Percentiles rank a stretch among this genome's conserved stretches.
Evolutionary conservation across 1,140 invertebrate species (phyloP).

Genomic region (Conopomorpha cramerella): DNA sequence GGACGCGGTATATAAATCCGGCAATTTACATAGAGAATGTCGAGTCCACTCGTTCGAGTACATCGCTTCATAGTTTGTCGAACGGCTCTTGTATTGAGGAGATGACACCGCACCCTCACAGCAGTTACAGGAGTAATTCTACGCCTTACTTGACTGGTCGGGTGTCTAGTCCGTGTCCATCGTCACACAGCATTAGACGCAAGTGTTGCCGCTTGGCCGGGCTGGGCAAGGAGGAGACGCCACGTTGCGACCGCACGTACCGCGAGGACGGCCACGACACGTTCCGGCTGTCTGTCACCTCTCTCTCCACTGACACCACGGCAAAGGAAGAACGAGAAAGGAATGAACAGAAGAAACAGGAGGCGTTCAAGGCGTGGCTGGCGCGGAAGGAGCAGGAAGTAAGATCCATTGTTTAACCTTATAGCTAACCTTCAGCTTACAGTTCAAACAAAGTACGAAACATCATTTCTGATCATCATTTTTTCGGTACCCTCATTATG

Average conservation of each 20-base stretch:
- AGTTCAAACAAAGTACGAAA: too few species aligned
- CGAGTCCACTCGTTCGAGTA: slow-evolving; percentile 33
- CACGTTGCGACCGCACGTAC: slow-evolving; percentile 27
- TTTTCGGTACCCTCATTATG: too few species aligned
- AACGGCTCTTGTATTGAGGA: slow-evolving; percentile 27
- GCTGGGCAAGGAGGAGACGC: slow-evolving; percentile 19
- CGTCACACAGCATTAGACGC: slow-evolving; percentile 35
- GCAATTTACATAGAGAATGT: slow-evolving; percentile 42
- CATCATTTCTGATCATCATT: too few species aligned
- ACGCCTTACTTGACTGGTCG: slow-evolving; percentile 43
- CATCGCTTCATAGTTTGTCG: slow-evolving; percentile 30
- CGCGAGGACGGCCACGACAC: slow-evolving; percentile 41
- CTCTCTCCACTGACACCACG: slow-evolving; percentile 40
- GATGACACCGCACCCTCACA: slow-evolving; percentile 43
- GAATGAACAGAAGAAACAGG: slow-evolving; percentile 36
- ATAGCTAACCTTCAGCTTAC: too few species aligned
- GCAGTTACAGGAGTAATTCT: slow-evolving; percentile 37
- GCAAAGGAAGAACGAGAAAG: slow-evolving; percentile 47
- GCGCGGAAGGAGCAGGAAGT: slow-evolving; percentile 48
- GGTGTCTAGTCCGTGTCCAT: slow-evolving; percentile 22
- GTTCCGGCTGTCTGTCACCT: slow-evolving; percentile 44
- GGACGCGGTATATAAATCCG: slow-evolving; percentile 47
- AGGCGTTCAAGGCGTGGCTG: slow-evolving; percentile 45
- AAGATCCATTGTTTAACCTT: too few species aligned
- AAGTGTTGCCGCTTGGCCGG: slow-evolving; percentile 32